Conservation (phyloP, 2,888 invertebrate genomes). For the Lamproptera curius region DNA sequence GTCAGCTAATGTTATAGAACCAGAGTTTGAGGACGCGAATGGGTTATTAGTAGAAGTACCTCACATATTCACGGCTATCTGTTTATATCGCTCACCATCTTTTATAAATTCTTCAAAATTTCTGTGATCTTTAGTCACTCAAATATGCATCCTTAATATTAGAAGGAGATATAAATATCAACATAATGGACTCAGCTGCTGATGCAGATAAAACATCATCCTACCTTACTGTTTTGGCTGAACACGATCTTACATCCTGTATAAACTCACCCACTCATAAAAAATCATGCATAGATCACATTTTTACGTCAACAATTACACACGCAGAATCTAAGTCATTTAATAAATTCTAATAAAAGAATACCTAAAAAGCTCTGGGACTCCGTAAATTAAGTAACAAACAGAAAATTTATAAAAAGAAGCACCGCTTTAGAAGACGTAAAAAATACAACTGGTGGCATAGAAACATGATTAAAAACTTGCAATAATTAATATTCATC, state of each 20-base stretch:
- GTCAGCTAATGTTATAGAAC: background rate
- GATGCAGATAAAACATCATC: background rate
- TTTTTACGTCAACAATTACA: background rate
- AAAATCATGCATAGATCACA: slow-evolving; percentile 11
- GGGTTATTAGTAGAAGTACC: background rate
- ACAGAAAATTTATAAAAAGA: too few species aligned
- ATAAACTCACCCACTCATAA: background rate
- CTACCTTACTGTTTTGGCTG: background rate
- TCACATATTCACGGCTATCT: background rate
- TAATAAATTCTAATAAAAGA: too few species aligned
- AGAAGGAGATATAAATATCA: background rate
- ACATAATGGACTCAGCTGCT: background rate
- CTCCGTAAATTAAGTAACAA: too few species aligned
- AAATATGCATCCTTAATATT: background rate
- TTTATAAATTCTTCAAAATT: background rate
- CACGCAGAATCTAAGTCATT: slow-evolving; percentile 5
- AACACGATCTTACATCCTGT: too few species aligned
- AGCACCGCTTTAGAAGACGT: too few species aligned
- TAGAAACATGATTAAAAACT: too few species aligned
- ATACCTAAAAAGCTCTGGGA: too few species aligned
- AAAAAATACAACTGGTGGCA: too few species aligned
- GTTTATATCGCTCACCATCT: background rate
- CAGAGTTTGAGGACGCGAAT: slow-evolving; percentile 1
- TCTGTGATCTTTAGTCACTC: background rate
- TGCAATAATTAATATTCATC: too few species aligned